phyloP scores from a whole-genome alignment of 2,113 vertebrate genomes.

The Capreolus pygargus region DNA sequence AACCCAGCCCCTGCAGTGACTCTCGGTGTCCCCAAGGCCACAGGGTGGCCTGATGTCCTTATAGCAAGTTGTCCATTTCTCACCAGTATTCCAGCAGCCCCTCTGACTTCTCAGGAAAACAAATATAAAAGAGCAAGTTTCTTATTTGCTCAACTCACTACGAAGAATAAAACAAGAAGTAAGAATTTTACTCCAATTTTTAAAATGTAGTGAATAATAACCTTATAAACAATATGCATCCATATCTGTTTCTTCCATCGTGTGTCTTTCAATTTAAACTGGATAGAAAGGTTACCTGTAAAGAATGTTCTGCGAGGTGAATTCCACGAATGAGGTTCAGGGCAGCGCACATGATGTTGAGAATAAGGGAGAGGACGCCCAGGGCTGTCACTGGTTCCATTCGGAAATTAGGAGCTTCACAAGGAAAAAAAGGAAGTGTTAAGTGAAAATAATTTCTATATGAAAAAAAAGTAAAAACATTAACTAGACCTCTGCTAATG shows the following conservation, averaged over 20 bases:
- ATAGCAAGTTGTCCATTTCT: background rate
- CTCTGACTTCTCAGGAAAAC: background rate
- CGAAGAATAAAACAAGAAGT: background rate
- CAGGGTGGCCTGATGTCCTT: background rate
- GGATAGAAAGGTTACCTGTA: slow-evolving; percentile 85
- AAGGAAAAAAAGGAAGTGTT: background rate
- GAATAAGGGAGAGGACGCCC: slow-evolving; percentile 92
- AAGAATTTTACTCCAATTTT: background rate
- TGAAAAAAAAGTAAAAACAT: background rate
- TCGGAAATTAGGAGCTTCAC: slow-evolving; percentile 84
- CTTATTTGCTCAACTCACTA: background rate
- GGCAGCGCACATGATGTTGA: slow-evolving; percentile 97
- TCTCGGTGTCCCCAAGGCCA: background rate
- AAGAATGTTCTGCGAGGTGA: slow-evolving; percentile 92
- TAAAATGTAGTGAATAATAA: background rate
- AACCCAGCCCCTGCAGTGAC: background rate
- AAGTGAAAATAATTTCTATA: slow-evolving; percentile 6
- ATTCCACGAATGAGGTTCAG: slow-evolving; percentile 94
- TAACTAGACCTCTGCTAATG: background rate
- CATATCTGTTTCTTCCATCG: background rate
- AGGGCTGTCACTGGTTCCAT: slow-evolving; percentile 89
- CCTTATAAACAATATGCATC: background rate
- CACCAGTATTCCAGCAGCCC: background rate
- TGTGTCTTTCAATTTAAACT: background rate
- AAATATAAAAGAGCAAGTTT: background rate